Conservation (phyloP, 1,140 invertebrate genomes). For the Plectrocnemia conspersa region DNA sequence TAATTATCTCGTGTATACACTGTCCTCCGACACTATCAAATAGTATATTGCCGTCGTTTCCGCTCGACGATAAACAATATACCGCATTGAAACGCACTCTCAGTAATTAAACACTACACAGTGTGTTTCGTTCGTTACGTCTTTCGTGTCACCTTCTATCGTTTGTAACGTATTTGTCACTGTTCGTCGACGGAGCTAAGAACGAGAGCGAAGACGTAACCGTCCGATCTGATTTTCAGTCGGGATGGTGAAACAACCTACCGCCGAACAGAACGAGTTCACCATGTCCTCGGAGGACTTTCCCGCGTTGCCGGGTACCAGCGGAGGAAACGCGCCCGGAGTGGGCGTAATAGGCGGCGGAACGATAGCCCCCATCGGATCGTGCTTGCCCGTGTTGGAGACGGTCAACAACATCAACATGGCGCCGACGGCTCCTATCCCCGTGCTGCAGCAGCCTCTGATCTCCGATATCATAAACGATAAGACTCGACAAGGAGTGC, state of each 20-base stretch:
- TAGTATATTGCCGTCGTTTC: too few species aligned
- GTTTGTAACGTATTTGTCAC: background rate
- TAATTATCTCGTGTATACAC: slow-evolving; percentile 46
- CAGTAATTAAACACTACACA: too few species aligned
- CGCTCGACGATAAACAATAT: too few species aligned
- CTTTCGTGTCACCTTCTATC: too few species aligned
- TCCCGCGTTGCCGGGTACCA: slow-evolving; percentile 84
- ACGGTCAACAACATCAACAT: slow-evolving; percentile 25
- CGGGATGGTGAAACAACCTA: slow-evolving; percentile 93
- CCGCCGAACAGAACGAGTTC: slow-evolving; percentile 88
- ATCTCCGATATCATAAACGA: slow-evolving; percentile 10
- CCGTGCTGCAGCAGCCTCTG: slow-evolving; percentile 7
- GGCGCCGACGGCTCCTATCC: background rate
- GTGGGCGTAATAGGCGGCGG: slow-evolving; percentile 47
- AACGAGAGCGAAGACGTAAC: too few species aligned
- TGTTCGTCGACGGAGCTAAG: too few species aligned
- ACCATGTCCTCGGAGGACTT: slow-evolving; percentile 98
- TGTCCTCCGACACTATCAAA: too few species aligned
- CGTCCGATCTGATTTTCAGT: slow-evolving; percentile 57
- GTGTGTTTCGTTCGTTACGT: too few species aligned
- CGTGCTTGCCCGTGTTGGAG: slow-evolving; percentile 20
- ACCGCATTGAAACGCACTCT: too few species aligned
- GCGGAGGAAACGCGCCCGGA: slow-evolving; percentile 39
- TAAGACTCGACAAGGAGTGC: slow-evolving; percentile 74
- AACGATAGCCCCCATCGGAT: slow-evolving; percentile 21